Percentiles rank a stretch among this genome's conserved stretches.
Conservation (phyloP, 2,888 invertebrate species). For the Therioaphis trifolii region DNA sequence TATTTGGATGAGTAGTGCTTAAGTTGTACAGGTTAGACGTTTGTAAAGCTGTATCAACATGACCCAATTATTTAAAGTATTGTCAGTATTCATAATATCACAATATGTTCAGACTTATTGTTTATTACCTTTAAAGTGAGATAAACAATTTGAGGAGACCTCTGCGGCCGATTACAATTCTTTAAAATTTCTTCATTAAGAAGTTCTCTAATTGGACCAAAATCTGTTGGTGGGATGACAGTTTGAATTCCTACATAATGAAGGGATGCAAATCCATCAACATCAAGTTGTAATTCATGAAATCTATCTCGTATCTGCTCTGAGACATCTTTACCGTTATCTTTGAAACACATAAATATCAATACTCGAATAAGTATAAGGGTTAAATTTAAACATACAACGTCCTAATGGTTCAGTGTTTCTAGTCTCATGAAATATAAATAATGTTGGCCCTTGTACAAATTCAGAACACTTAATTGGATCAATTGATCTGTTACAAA, state of each 20-base stretch:
- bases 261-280: slow-evolving; percentile 80
- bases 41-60: too few relatives aligned
- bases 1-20: too few relatives aligned
- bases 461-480: slow-evolving; percentile 70
- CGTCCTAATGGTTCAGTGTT: slow-evolving; percentile 77
- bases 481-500: slow-evolving; percentile 66
- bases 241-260: slow-evolving; percentile 77
- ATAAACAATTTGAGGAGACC: slow-evolving; percentile 77
- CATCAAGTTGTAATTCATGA: slow-evolving; percentile 74
- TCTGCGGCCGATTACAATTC: slow-evolving; percentile 77
- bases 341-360: slow-evolving; percentile 67
- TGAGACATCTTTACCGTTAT: slow-evolving; percentile 74
- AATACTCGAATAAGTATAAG: slow-evolving; percentile 64
- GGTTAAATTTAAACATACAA: slow-evolving; percentile 68
- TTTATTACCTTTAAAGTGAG: slow-evolving; percentile 74
- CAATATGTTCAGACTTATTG: too few relatives aligned
- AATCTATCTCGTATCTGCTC: slow-evolving; percentile 75
- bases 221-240: slow-evolving; percentile 73
- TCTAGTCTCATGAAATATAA: slow-evolving; percentile 83
- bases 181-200: slow-evolving; percentile 76
- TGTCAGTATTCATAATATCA: neutral
- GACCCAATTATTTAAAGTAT: too few relatives aligned
- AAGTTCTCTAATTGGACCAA: slow-evolving; percentile 72
- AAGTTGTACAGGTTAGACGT: too few relatives aligned
- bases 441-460: slow-evolving; percentile 78